These are phyloP conservation scores for Scalopus aquaticus DNA, from an alignment of 2,113 vertebrate species.

Conservation along the genomic window DNA sequence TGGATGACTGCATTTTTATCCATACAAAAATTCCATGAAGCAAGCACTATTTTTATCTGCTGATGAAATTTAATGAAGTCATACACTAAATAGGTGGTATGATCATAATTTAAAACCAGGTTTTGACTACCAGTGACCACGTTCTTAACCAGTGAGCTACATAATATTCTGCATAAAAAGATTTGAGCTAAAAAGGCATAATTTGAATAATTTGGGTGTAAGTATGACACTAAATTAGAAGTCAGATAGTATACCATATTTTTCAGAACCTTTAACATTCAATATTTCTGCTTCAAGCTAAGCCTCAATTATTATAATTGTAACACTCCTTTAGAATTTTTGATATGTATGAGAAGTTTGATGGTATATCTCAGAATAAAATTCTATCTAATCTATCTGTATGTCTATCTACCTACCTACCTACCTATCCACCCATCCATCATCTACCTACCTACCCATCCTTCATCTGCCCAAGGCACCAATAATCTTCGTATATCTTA, in stretches of 20 bases:
- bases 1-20: neutral
- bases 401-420: neutral
- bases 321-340: neutral
- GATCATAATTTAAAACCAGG: neutral
- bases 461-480: neutral
- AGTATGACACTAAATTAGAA: neutral
- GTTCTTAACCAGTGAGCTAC: neutral
- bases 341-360: neutral
- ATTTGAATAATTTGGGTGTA: slow-evolving; percentile 18
- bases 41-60: neutral
- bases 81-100: neutral
- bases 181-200: slow-evolving; percentile 11
- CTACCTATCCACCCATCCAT: neutral
- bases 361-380: neutral
- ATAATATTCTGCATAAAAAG: neutral
- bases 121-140: neutral
- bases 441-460: neutral
- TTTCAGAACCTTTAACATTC: neutral
- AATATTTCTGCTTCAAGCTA: neutral
- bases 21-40: neutral
- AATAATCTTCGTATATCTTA: neutral
- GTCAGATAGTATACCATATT: neutral
- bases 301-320: neutral
- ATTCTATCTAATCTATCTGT: neutral
- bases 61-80: neutral